Base-by-base conservation (phyloP, 64 coral and sea anemone genomes). In the Platygyra sinensis region DNA sequence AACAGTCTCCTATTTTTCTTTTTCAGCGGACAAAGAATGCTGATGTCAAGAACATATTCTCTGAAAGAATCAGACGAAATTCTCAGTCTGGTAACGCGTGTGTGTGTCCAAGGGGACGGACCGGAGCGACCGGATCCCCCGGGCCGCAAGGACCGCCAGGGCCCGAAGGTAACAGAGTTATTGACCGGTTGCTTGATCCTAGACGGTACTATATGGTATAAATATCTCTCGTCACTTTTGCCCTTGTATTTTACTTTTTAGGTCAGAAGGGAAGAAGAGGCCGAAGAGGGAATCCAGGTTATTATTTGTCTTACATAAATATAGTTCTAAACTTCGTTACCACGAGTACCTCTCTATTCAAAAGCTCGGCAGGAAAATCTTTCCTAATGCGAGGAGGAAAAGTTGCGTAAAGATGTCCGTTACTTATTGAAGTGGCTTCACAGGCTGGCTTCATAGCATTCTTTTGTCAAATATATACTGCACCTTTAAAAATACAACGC, bases 201-300 rank as follows among this genome's bases (percentile, higher is more conserved):
- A 57, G 15, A 57, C 11, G 54, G 54, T 2, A 57, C 1, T 57
- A 57, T 3, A 16, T 12, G 54, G 54, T 46, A 6, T 46, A 46
- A 5, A 46, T 46, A 5, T 46, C 42, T 46, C 42, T 46, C 10
- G 54, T 39, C 17, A 77, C 75, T 17, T 77, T 11, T 77, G 11
- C 49, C 30, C 22, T 14, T 73, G 24, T 51, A 1, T 81, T 81
- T 80, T 18, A 30, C 28, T 81, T 14, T 16, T 15, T 76, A 90
- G 88, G 76, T 31, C n/a, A 4, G 4, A 84, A 74, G 71, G 77
- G 88, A 29, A 91, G 3, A 62, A 91, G 51, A 52, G 67, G 78
- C 19, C 74, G 27, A 20, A 91, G 65, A 52, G 89, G 89, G 76
- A 28, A 76, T 0, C 33, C 51, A 91, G 89, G 89, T 91, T 74